Evolutionary conservation across 1,140 invertebrate genomes (phyloP), one percentile per base, ranked within the genome.

Genomic region (Tetragnatha versicolor): DNA sequence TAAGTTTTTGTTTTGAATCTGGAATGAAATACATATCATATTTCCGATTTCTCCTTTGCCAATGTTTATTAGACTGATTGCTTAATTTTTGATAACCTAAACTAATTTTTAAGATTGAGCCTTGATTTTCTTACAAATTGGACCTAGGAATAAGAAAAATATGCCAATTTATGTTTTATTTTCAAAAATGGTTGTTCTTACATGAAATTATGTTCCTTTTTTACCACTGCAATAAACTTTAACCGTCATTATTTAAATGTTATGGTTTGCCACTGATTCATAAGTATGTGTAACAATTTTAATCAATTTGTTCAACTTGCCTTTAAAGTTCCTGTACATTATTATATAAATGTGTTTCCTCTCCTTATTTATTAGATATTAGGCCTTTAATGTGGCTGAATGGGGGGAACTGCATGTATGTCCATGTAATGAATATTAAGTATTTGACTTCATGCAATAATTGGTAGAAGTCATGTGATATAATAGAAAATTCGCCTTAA

Each of bases 311-410:
- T 63, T 63, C 60, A 39, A 63, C 63, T 66, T 66, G 63, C 42
- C 63, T 49, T 66, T 20, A 47, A 47, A 66, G 63, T 66, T 66
- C 63, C 63, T 66, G 63, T 47, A 66, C 25, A 27, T 49, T 66
- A n/a, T 31, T 66, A 47, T 66, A 63, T 63, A 22, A 42, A 25
- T 0, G n/a, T 17, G 14, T 25, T 63, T 42, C n/a, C 35, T 63
- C 60, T 63, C n/a, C 37, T 25, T 63, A 39, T 58, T 63, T 42
- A 37, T 63, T 63, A 14, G 35, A 10, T 20, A 42, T 42, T 63
- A n/a, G 60, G 33, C 60, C 60, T 45, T 20, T 63, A 20, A 42
- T 42, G 37, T 63, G 35, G 35, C 35, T 17, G n/a, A 37, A 37
- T 42, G 35, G 60, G 35, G n/a, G 14, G n/a, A 63, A 63, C 60